Evolutionary conservation across 2,888 invertebrate genomes (phyloP).

Genomic region (Stenoptilia bipunctidactyla): DNA sequence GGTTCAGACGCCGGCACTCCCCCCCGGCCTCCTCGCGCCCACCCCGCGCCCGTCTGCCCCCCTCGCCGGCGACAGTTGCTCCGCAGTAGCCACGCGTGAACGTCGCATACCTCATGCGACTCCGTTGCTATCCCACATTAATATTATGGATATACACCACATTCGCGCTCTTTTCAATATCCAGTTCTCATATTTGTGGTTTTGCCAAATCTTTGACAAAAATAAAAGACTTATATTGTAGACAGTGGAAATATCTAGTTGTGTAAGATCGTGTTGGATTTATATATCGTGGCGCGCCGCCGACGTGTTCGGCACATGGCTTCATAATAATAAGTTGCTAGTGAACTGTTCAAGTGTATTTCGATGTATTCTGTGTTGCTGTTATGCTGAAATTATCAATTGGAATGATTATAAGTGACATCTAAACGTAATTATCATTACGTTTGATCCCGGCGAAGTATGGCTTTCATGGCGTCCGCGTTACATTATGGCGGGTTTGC

Average conservation of each 20-base stretch:
- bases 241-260: conserved; percentile 38
- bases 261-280: conserved; percentile 65
- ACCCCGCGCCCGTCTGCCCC: conserved; percentile 19
- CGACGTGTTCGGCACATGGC: conserved; percentile 68
- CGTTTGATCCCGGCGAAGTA: conserved; percentile 14
- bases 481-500: conserved; percentile 48
- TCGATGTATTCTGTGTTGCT: conserved; percentile 26
- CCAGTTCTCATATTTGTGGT: conserved; percentile 65
- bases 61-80: conserved; percentile 44
- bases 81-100: conserved; percentile 64
- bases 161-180: conserved; percentile 60
- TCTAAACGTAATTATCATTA: too few species aligned
- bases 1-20: conserved; percentile 38
- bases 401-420: too few species aligned
- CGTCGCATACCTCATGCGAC: conserved; percentile 64
- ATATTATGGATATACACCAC: conserved; percentile 68
- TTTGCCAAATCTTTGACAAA: conserved; percentile 63
- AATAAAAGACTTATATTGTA: conserved; percentile 70
- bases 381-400: conserved; percentile 19
- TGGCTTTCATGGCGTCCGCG: conserved; percentile 60
- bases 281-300: conserved; percentile 55
- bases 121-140: conserved; percentile 49
- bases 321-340: conserved; percentile 55
- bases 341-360: conserved; percentile 43
- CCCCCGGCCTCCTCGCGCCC: conserved; percentile 18